Evolutionary conservation across 2,888 invertebrate genomes (phyloP).

Genomic region (Dendrolimus houi): DNA sequence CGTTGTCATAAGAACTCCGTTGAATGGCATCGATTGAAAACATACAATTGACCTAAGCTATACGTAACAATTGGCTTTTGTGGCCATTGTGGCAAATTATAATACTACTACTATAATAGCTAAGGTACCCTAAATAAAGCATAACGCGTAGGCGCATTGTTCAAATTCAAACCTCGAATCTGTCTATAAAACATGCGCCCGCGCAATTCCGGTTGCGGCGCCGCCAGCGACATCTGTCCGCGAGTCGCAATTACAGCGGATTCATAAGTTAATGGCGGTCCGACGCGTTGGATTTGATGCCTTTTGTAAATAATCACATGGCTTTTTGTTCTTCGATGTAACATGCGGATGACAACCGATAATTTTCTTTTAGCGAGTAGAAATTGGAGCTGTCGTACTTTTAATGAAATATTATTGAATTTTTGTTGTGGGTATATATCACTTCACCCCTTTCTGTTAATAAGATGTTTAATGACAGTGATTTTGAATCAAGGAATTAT

Average conservation of each 20-base stretch:
- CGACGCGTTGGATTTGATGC: slow-evolving; percentile 37
- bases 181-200: slow-evolving; percentile 35
- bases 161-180: slow-evolving; percentile 21
- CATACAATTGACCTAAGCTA: no score
- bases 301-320: slow-evolving; percentile 42
- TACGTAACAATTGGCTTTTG: no score
- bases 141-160: slow-evolving; percentile 29
- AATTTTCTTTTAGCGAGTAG: slow-evolving; percentile 23
- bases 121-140: no score
- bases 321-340: slow-evolving; percentile 29
- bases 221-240: slow-evolving; percentile 51
- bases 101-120: no score
- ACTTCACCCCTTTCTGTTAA: slow-evolving; percentile 17
- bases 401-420: slow-evolving; percentile 17
- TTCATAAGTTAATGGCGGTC: slow-evolving; percentile 46
- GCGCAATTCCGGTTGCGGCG: slow-evolving; percentile 42
- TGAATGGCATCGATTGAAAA: no score
- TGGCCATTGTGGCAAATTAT: no score
- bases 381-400: slow-evolving; percentile 7
- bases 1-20: no score
- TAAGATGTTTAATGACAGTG: no score
- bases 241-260: slow-evolving; percentile 37
- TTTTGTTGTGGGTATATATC: slow-evolving; percentile 68
- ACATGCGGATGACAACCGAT: slow-evolving; percentile 34
- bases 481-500: no score